Evolutionary conservation across 2,797 vertebrate genomes (phyloP).

Genomic region (Microhierax caerulescens): DNA sequence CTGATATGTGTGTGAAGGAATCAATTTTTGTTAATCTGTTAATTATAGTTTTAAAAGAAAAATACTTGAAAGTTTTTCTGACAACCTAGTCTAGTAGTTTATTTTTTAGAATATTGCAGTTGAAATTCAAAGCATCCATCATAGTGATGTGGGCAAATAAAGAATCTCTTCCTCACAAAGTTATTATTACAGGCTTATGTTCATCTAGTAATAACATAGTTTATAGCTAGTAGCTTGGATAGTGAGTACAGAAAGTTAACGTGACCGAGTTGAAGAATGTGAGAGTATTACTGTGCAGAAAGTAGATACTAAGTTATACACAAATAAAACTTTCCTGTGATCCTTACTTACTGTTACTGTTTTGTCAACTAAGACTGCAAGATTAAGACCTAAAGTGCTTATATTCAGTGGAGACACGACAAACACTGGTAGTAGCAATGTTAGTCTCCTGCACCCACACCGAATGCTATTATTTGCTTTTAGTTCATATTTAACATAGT

Average conservation of each 20-base stretch:
- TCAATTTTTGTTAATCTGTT: neutral
- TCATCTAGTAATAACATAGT: neutral
- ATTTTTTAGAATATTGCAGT: neutral
- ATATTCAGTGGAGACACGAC: neutral
- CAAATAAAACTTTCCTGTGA: neutral
- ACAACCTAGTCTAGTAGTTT: neutral
- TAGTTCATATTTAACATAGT: neutral
- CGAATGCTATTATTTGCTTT: neutral
- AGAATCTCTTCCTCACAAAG: neutral
- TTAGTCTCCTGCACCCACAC: neutral
- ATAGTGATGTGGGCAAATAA: neutral
- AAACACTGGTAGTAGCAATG: neutral
- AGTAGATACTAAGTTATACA: neutral
- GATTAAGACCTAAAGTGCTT: neutral
- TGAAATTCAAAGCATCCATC: constrained; percentile 3
- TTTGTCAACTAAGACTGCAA: neutral
- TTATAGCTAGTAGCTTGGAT: neutral
- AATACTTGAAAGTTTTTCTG: neutral
- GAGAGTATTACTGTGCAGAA: neutral
- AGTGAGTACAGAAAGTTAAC: neutral
- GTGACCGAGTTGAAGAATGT: neutral
- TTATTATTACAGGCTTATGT: neutral
- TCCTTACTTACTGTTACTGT: neutral
- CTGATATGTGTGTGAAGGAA: neutral
- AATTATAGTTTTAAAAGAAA: neutral